Evolutionary conservation across 2,113 vertebrate genomes (phyloP).

Genomic region (Hypomesus transpacificus): DNA sequence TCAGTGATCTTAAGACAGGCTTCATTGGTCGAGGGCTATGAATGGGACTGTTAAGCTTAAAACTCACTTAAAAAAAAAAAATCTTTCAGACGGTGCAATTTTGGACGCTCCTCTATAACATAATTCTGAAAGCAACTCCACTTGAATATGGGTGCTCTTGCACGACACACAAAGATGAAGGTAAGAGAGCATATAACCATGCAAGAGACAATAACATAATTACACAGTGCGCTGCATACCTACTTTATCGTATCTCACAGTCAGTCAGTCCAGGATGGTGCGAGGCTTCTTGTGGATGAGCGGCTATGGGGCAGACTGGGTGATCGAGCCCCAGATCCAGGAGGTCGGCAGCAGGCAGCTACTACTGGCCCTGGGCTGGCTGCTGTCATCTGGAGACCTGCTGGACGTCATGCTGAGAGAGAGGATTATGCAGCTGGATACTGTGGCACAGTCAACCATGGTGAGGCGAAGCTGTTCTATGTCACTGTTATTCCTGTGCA

Average conservation of each 20-base stretch:
- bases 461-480: background rate
- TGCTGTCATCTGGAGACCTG: constrained; percentile 54
- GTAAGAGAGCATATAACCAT: constrained; percentile 16
- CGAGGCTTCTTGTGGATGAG: constrained; percentile 64
- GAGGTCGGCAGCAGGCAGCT: constrained; percentile 60
- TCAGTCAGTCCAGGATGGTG: constrained; percentile 44
- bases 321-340: constrained; percentile 25
- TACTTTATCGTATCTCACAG: background rate
- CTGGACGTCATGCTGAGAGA: constrained; percentile 59
- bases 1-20: too few relatives aligned
- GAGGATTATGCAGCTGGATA: constrained; percentile 54
- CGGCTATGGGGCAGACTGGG: constrained; percentile 66
- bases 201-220: too few relatives aligned
- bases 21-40: too few relatives aligned
- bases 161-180: constrained; percentile 5
- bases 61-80: background rate
- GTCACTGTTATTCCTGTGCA: background rate
- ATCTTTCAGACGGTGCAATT: constrained; percentile 57
- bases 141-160: constrained; percentile 32
- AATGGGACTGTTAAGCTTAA: too few relatives aligned
- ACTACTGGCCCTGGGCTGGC: constrained; percentile 68
- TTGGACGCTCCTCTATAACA: constrained; percentile 57
- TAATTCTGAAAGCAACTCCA: constrained; percentile 44
- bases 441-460: constrained; percentile 9
- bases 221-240: too few relatives aligned